These are phyloP conservation scores for Sminthurinus aureus DNA, from an alignment of 2,888 invertebrate species.

Conservation along the genomic window DNA sequence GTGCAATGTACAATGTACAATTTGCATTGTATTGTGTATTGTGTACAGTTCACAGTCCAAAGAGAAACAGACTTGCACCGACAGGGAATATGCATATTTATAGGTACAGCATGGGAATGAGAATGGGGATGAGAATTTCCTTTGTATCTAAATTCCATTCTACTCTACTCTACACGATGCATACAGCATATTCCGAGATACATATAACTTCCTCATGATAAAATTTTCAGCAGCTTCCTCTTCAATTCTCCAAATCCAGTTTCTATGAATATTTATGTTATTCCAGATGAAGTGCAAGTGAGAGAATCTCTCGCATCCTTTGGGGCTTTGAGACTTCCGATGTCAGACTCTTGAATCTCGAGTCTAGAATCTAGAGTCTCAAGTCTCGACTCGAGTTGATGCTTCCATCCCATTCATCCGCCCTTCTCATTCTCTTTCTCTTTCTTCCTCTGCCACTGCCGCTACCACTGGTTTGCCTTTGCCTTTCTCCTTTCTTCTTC, in stretches of 20 bases:
- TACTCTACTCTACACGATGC: too few relatives aligned
- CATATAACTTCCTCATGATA: constrained; percentile 34
- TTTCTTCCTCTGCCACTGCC: neutral
- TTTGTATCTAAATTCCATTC: too few relatives aligned
- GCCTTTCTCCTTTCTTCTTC: constrained; percentile 1
- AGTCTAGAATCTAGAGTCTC: constrained; percentile 31
- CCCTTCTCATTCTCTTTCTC: neutral
- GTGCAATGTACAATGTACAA: too few relatives aligned
- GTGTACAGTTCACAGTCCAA: too few relatives aligned
- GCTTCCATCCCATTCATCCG: constrained; percentile 8
- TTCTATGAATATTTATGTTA: constrained; percentile 38
- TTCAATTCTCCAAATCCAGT: constrained; percentile 36
- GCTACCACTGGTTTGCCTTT: too few relatives aligned
- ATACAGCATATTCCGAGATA: neutral
- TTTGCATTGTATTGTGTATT: too few relatives aligned
- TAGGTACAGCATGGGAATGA: neutral
- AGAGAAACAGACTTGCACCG: too few relatives aligned
- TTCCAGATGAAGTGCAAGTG: constrained; percentile 36
- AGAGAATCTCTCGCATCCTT: constrained; percentile 32
- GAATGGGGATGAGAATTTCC: neutral
- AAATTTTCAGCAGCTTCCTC: constrained; percentile 39
- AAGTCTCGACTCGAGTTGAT: constrained; percentile 26
- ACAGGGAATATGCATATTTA: too few relatives aligned
- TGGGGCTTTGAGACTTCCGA: constrained; percentile 41
- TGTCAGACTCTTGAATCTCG: constrained; percentile 35